Percentiles rank a stretch among this genome's conserved stretches.
Evolutionary conservation across 2,797 vertebrate species (phyloP).

Genomic region (Rhabdomys pumilio): DNA sequence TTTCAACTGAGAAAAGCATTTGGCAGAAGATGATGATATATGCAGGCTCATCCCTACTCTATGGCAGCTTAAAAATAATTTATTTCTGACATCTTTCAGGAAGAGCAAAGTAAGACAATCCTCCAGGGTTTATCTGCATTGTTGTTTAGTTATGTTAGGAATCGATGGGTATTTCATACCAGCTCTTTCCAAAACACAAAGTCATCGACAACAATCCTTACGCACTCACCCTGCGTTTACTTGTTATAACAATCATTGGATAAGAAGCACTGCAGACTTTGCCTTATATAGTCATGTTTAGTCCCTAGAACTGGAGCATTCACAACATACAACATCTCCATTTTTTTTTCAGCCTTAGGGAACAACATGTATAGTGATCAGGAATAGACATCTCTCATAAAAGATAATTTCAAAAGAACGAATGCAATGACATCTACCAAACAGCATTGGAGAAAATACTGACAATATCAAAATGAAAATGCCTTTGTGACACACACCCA

Average conservation of each 20-base stretch:
- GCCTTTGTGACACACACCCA: neutral
- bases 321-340: conserved; percentile 67
- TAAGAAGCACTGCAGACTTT: conserved; percentile 27
- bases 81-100: conserved; percentile 78
- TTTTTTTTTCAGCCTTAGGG: conserved; percentile 61
- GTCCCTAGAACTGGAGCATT: conserved; percentile 58
- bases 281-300: neutral
- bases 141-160: conserved; percentile 76
- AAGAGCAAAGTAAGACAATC: conserved; percentile 78
- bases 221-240: conserved; percentile 57
- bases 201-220: conserved; percentile 68
- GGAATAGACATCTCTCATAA: conserved; percentile 20
- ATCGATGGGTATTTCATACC: conserved; percentile 56
- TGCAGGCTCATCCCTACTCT: conserved; percentile 72
- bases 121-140: conserved; percentile 76
- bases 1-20: conserved; percentile 80
- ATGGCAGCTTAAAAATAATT: conserved; percentile 83
- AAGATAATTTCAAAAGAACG: conserved; percentile 41
- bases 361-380: neutral
- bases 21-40: conserved; percentile 79
- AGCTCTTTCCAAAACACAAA: conserved; percentile 68
- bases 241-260: conserved; percentile 36
- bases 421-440: conserved; percentile 38
- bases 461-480: conserved; percentile 23
- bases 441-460: neutral